Percentiles rank a stretch among this genome's conserved stretches.
Conservation (phyloP, 1,140 invertebrate genomes). For the Drosophila santomea region DNA sequence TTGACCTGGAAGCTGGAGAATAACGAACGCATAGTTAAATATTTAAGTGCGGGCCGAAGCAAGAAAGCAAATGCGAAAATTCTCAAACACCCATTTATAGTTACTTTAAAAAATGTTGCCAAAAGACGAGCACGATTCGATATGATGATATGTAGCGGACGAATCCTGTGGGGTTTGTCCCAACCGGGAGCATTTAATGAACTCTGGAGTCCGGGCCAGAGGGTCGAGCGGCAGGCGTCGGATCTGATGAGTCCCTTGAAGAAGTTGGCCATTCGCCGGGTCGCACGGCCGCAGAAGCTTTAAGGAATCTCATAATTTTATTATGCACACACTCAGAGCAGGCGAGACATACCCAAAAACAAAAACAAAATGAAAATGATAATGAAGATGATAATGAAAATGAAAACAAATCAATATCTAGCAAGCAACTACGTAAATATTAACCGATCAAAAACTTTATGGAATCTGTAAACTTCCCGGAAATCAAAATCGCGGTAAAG, state of each 20-base stretch:
- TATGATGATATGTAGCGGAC: not conserved
- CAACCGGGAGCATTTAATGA: constrained; percentile 23
- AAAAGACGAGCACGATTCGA: constrained; percentile 43
- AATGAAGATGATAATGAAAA: not conserved
- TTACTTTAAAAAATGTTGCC: constrained; percentile 73
- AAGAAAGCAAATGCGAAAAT: constrained; percentile 9
- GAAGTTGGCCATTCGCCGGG: constrained; percentile 43
- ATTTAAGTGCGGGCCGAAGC: constrained; percentile 52
- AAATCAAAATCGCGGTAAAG: constrained; percentile 40
- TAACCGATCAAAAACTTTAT: constrained; percentile 37
- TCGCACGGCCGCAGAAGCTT: constrained; percentile 39
- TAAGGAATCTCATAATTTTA: constrained; percentile 59
- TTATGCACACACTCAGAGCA: constrained; percentile 32
- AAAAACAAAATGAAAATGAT: not conserved
- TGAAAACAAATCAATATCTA: constrained; percentile 20
- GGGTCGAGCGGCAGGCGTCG: constrained; percentile 10
- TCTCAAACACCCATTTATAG: constrained; percentile 47
- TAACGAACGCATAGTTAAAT: constrained; percentile 39
- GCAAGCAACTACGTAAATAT: constrained; percentile 31
- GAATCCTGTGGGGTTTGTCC: not conserved
- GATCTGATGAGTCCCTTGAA: constrained; percentile 45
- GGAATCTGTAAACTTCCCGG: constrained; percentile 40
- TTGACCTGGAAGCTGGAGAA: constrained; percentile 18
- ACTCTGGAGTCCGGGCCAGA: constrained; percentile 6
- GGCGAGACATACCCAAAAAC: not conserved